Evolutionary conservation across 2,113 vertebrate species (phyloP).

Genomic region (Nothoprocta pentlandii): DNA sequence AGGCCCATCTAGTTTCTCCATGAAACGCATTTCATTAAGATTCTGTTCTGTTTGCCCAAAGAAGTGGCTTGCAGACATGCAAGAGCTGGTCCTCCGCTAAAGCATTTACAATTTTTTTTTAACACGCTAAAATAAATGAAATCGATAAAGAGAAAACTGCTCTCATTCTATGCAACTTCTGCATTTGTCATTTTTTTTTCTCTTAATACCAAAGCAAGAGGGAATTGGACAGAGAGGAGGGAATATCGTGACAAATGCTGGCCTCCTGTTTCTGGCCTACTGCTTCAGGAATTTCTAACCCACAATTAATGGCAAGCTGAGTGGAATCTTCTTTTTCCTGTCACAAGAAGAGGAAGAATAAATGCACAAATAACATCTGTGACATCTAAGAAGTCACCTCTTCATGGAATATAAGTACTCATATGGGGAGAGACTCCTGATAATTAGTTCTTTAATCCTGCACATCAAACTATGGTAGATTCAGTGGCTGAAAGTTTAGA

Average conservation of each 20-base stretch:
- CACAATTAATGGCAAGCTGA: not conserved
- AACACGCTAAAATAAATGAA: not conserved
- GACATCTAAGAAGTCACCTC: not conserved
- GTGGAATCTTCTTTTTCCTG: not conserved
- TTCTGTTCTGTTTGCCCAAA: not conserved
- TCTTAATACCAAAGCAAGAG: not conserved
- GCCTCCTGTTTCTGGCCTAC: not conserved
- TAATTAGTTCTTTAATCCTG: not conserved
- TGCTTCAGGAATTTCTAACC: not conserved
- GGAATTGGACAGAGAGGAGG: not conserved
- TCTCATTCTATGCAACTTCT: not conserved
- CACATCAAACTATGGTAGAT: not conserved
- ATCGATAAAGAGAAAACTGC: not conserved
- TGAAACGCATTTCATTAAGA: not conserved
- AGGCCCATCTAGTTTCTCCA: not conserved
- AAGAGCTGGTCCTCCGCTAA: not conserved
- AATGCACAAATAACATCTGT: not conserved
- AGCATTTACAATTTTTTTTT: not conserved
- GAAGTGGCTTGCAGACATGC: not conserved
- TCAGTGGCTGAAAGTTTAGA: not conserved
- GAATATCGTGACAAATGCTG: not conserved
- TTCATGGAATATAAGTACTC: not conserved
- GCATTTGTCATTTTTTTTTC: not conserved
- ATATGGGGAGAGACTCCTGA: not conserved
- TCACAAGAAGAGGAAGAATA: not conserved